Evolutionary conservation across 2,888 invertebrate genomes (phyloP).

Genomic region (Drosophila imparisetae): DNA sequence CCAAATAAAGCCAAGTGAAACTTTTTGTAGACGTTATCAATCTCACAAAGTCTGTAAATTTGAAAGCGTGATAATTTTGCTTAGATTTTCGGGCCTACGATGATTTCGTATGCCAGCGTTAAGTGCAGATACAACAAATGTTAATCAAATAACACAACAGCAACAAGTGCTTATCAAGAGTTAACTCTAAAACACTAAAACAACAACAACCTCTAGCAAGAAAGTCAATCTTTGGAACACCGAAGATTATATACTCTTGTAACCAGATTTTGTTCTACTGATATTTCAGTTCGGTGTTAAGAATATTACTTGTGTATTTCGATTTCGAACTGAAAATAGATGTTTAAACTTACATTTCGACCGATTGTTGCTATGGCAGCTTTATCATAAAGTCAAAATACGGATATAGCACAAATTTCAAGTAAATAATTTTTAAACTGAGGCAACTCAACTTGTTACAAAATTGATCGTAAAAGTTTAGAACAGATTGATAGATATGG

Average conservation of each 20-base stretch:
- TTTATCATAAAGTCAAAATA: no score
- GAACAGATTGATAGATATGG: background rate
- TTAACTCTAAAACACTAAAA: background rate
- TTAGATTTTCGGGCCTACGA: conserved; percentile 9
- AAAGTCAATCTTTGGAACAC: background rate
- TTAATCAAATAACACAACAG: conserved; percentile 25
- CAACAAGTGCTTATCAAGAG: conserved; percentile 19
- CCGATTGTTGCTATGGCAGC: background rate
- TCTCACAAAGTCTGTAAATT: conserved; percentile 6
- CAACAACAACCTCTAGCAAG: background rate
- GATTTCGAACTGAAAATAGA: background rate
- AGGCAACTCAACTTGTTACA: background rate
- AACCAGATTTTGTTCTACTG: background rate
- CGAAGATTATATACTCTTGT: background rate
- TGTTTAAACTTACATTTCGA: background rate
- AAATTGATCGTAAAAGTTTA: background rate
- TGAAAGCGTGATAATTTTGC: conserved; percentile 43
- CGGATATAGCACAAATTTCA: background rate
- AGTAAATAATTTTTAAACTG: background rate
- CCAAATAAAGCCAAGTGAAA: background rate
- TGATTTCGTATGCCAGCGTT: conserved; percentile 29
- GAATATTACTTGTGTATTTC: background rate
- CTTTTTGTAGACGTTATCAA: conserved; percentile 6
- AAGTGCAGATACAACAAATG: conserved; percentile 36
- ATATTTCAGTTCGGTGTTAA: background rate